Evolutionary conservation across 2,888 invertebrate species (phyloP).

Genomic region (Tetramorium bicarinatum): DNA sequence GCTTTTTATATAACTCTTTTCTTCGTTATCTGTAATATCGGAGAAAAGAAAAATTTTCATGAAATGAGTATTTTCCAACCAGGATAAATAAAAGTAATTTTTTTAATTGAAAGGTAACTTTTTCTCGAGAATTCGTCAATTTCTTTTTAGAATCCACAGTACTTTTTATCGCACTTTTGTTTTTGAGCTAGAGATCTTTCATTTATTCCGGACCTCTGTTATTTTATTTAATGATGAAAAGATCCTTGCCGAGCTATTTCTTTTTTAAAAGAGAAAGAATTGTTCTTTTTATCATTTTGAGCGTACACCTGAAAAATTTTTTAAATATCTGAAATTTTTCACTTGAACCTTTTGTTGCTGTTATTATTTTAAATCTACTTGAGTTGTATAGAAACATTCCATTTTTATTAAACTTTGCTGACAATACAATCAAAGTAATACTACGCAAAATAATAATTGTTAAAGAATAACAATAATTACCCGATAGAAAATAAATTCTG

Average conservation of each 20-base stretch:
- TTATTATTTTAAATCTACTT: not conserved
- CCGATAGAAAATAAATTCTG: constrained; percentile 13
- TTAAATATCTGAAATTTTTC: not conserved
- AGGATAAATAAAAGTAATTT: constrained; percentile 39
- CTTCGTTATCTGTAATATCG: constrained; percentile 2
- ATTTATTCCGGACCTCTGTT: not conserved
- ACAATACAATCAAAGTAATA: constrained; percentile 3
- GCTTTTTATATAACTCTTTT: constrained; percentile 11
- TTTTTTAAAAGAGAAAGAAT: not conserved
- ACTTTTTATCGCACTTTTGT: not conserved
- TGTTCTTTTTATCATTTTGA: not conserved
- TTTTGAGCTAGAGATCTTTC: constrained; percentile 9
- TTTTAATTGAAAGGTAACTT: not conserved
- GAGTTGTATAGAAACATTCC: constrained; percentile 2
- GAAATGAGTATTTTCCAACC: constrained; percentile 2
- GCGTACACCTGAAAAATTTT: not conserved
- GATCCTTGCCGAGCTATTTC: not conserved
- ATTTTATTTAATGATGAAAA: constrained; percentile 15
- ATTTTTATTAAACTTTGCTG: not conserved
- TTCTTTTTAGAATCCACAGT: not conserved
- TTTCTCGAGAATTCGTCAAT: not conserved
- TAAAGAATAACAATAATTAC: not conserved
- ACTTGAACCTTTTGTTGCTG: constrained; percentile 1
- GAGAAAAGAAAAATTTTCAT: not conserved
- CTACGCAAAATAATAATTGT: constrained; percentile 14